These are phyloP conservation scores for Thaumatotibia leucotreta DNA, from an alignment of 1,140 invertebrate species.

Conservation along the genomic window DNA sequence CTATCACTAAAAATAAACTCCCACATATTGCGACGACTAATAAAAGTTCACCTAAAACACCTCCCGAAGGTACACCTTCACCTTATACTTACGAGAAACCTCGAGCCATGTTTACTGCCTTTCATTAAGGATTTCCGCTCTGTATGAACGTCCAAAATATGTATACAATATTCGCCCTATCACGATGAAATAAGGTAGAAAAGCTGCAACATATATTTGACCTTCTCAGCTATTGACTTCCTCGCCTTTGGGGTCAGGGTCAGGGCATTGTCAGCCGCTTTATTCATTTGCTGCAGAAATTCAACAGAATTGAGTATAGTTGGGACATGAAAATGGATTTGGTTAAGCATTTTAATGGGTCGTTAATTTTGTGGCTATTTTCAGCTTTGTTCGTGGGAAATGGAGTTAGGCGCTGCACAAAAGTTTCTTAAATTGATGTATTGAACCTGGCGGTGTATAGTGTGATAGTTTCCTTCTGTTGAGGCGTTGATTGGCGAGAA, in stretches of 20 bases:
- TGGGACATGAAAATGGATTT: background rate
- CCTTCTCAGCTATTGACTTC: background rate
- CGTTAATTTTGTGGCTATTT: background rate
- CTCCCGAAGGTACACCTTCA: background rate
- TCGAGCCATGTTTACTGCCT: background rate
- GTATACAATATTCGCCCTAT: background rate
- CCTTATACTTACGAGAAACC: background rate
- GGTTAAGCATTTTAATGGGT: background rate
- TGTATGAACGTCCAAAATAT: background rate
- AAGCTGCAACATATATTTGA: background rate
- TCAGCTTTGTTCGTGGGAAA: background rate
- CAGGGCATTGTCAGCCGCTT: background rate
- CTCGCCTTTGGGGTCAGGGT: background rate
- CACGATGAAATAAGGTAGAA: background rate
- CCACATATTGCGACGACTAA: too few species aligned
- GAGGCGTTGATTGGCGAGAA: too few species aligned
- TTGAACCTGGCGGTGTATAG: too few species aligned
- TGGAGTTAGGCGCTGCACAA: too few species aligned
- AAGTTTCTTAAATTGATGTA: too few species aligned
- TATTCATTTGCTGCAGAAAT: background rate
- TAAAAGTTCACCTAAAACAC: background rate
- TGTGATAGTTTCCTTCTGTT: too few species aligned
- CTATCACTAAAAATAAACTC: too few species aligned
- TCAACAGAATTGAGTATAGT: background rate
- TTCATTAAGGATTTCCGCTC: slow-evolving; percentile 2